These are phyloP conservation scores for Ophion slaviceki DNA, from an alignment of 2,888 invertebrate genomes.

Conservation along the genomic window DNA sequence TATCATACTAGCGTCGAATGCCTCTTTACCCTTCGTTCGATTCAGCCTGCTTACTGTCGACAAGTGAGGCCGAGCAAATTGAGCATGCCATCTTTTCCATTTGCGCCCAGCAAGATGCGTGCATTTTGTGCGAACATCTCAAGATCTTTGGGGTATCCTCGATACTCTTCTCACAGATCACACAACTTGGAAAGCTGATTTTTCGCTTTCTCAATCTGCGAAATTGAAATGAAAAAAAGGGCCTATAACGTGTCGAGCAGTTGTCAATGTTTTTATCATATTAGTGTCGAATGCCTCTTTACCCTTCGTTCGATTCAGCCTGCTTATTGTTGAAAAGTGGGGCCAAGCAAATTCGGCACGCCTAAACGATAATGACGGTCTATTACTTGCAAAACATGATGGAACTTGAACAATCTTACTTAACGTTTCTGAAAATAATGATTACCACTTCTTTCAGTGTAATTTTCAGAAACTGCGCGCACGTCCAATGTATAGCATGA, in stretches of 20 bases:
- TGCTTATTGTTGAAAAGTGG: no score
- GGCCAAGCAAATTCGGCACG: conserved; percentile 2
- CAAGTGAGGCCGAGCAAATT: no score
- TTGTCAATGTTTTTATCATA: not conserved
- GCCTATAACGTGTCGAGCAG: not conserved
- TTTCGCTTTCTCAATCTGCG: not conserved
- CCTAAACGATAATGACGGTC: conserved; percentile 6
- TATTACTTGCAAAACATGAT: not conserved
- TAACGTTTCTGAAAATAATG: not conserved
- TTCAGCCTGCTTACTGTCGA: no score
- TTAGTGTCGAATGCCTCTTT: not conserved
- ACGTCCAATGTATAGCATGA: conserved; percentile 24
- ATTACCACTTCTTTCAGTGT: not conserved
- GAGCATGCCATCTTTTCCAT: not conserved
- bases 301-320: not conserved
- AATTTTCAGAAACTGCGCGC: not conserved
- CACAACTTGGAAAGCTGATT: not conserved
- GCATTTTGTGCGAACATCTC: not conserved
- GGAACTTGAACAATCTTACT: not conserved
- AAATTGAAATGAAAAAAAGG: not conserved
- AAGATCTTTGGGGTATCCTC: not conserved
- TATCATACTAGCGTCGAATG: not conserved
- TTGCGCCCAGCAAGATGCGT: conserved; percentile 8
- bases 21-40: conserved; percentile 2
- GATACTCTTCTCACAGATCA: not conserved